Conservation (phyloP, 1,140 invertebrate genomes). For the Apis florea region DNA sequence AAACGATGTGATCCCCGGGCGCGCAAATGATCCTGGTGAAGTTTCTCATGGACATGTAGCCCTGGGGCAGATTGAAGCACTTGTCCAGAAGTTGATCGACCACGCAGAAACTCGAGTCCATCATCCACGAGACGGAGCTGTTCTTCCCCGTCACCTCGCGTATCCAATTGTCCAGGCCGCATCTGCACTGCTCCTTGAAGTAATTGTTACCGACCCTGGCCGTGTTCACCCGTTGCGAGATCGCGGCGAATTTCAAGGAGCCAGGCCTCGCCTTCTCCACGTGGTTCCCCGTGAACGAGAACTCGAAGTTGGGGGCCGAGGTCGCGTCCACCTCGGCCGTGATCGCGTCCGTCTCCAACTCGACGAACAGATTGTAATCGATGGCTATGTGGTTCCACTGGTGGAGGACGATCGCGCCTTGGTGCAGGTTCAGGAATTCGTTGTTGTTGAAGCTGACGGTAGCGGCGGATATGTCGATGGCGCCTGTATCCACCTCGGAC, state of each 20-base stretch:
- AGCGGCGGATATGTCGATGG: conserved; percentile 84
- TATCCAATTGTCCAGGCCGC: conserved; percentile 83
- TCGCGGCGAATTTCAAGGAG: conserved; percentile 82
- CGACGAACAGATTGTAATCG: conserved; percentile 84
- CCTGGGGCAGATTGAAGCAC: conserved; percentile 84
- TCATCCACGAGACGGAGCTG: conserved; percentile 73
- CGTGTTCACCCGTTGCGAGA: conserved; percentile 78
- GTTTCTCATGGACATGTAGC: conserved; percentile 83
- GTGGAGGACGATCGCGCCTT: conserved; percentile 81
- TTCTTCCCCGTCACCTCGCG: conserved; percentile 78
- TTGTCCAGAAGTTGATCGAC: conserved; percentile 82
- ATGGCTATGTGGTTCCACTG: conserved; percentile 84
- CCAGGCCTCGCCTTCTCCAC: conserved; percentile 80
- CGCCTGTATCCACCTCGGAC: conserved; percentile 82
- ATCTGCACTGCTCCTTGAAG: conserved; percentile 83
- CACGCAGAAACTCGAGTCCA: conserved; percentile 84
- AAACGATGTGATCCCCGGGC: conserved; percentile 72
- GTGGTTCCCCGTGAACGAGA: conserved; percentile 84
- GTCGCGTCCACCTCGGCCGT: conserved; percentile 71
- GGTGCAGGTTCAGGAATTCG: conserved; percentile 82
- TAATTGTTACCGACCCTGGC: conserved; percentile 83
- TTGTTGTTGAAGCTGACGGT: conserved; percentile 83
- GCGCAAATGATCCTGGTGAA: conserved; percentile 83
- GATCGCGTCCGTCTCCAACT: conserved; percentile 82
- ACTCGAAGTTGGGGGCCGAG: conserved; percentile 77